phyloP scores from a whole-genome alignment of 2,888 invertebrate genomes.

The Lottia scabra region DNA sequence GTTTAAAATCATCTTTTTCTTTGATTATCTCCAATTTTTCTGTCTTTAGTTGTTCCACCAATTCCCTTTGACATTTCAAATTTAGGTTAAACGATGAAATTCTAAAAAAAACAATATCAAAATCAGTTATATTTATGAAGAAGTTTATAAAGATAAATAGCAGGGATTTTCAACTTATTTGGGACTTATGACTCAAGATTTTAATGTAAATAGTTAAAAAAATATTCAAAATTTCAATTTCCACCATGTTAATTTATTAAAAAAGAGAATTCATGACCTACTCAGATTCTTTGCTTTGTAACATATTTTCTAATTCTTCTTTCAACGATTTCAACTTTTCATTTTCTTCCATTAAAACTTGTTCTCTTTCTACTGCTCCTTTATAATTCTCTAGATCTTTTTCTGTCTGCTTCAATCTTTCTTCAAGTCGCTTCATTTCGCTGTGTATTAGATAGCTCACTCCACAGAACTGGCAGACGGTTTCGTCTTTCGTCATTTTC shows the following conservation, averaged over 20 bases:
- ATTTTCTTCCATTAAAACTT: slow-evolving; percentile 44
- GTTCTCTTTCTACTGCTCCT: slow-evolving; percentile 54
- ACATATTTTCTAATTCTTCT: slow-evolving; percentile 39
- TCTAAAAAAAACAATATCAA: slow-evolving; percentile 17
- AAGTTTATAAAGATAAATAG: too few species aligned
- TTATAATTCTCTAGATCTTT: slow-evolving; percentile 50
- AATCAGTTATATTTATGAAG: too few species aligned
- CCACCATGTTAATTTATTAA: too few species aligned
- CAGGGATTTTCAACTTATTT: too few species aligned
- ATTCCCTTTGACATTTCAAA: slow-evolving; percentile 36
- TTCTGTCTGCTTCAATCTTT: slow-evolving; percentile 55
- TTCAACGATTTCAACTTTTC: slow-evolving; percentile 36
- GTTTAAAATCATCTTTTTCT: not conserved
- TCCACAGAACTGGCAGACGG: slow-evolving; percentile 67
- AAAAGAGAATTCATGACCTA: slow-evolving; percentile 1
- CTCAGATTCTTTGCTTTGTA: slow-evolving; percentile 6
- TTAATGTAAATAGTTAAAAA: too few species aligned
- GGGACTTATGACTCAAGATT: too few species aligned
- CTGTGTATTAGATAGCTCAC: slow-evolving; percentile 70
- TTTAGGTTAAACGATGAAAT: slow-evolving; percentile 39
- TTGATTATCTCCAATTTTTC: not conserved
- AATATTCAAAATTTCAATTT: too few species aligned
- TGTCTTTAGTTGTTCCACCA: slow-evolving; percentile 14
- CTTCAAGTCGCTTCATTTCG: slow-evolving; percentile 68
- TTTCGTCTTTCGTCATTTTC: slow-evolving; percentile 65